phyloP scores from a whole-genome alignment of 2,888 invertebrate genomes.

The Pristionchus japonicus region DNA sequence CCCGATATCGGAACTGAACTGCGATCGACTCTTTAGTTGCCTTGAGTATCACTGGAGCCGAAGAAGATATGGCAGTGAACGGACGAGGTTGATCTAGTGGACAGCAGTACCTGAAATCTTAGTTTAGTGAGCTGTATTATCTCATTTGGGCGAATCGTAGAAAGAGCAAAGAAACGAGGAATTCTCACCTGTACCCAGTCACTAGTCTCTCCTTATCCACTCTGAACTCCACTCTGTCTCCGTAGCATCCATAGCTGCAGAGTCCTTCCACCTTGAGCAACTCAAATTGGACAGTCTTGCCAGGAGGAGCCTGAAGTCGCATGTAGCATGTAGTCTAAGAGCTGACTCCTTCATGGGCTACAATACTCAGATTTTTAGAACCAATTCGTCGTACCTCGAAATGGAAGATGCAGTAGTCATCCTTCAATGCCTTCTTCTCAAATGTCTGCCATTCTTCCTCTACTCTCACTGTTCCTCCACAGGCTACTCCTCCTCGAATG shows the following conservation, averaged over 20 bases:
- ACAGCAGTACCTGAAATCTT: conserved; percentile 33
- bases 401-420: neutral
- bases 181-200: neutral
- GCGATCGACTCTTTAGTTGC: neutral
- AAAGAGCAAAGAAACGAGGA: neutral
- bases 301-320: neutral
- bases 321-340: too few relatives aligned
- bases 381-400: neutral
- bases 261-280: neutral
- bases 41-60: conserved; percentile 24
- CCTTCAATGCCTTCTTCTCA: neutral
- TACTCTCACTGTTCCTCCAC: neutral
- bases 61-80: conserved; percentile 9
- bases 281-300: neutral
- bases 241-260: conserved; percentile 20
- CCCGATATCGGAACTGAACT: neutral
- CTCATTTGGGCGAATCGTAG: too few relatives aligned
- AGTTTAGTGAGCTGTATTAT: too few relatives aligned
- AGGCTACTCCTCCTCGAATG: neutral
- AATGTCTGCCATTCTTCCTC: conserved; percentile 16
- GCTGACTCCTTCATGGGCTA: neutral
- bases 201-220: neutral
- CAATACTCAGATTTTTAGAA: neutral
- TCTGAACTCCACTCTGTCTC: conserved; percentile 17
- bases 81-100: neutral